Base-by-base conservation (phyloP, 2,797 vertebrate species). In the Tapirus indicus region DNA sequence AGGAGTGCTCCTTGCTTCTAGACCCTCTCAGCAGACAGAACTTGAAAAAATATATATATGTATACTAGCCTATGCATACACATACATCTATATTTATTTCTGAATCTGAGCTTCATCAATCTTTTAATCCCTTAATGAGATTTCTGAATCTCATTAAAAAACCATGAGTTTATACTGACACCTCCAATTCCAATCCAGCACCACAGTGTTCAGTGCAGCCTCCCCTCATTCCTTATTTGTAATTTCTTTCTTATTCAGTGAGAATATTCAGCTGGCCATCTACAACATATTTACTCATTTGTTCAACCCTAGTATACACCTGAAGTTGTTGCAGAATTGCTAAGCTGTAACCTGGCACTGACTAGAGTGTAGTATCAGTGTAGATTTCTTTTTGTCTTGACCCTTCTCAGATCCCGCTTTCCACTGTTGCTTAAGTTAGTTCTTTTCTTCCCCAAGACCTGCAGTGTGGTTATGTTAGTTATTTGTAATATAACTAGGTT, bases 401-500 rank as follows among this genome's bases (percentile, higher is more conserved):
- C 29, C 23, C 44, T 49, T 92, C 52, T 47, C 9, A 18, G 54
- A n/a, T 60, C 52, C 23, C 58, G 2, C 56, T 86, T 91, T 83
- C 62, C 21, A 27, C 1, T 72, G 18, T 66, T 87, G 75, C 13
- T 83, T 80, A 41, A 10, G 32, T 77, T 93, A 66, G 14, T 47
- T 77, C 1, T 88, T 96, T 93, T 88, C 25, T 95, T 88, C 25
- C 29, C 38, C 21, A 64, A 64, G 35, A 1, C 17, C 7, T 84
- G 86, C 49, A 44, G 0, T 86, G 25, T 91, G 32, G 2, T 52
- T 96, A 41, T 44, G 5, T 54, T 84, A 80, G 32, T 80, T 78
- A 49, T 88, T 75, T 96, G 5, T 88, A 86, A 82, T 82, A 88
- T 86, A 90, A 85, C 62, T 85, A 88, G 29, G 29, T 85, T 84